phyloP scores from a whole-genome alignment of 2,113 vertebrate genomes.

The Phrynosoma blainvillii region DNA sequence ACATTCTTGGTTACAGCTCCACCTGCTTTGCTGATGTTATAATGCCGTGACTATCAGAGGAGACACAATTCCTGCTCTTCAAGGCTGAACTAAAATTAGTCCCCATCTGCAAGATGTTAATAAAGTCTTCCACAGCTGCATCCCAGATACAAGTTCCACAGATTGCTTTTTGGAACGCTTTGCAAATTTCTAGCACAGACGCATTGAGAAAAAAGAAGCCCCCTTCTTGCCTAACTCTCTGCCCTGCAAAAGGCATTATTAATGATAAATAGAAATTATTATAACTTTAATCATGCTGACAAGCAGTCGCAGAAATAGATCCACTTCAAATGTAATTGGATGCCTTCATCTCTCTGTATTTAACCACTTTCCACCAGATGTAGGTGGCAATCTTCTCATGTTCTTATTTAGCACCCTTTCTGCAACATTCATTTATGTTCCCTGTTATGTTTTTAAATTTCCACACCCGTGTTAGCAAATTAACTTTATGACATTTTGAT shows the following conservation, averaged over 20 bases:
- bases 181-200: slow-evolving; percentile 69
- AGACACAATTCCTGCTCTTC: slow-evolving; percentile 80
- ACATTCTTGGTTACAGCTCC: slow-evolving; percentile 68
- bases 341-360: slow-evolving; percentile 71
- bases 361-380: slow-evolving; percentile 74
- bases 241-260: slow-evolving; percentile 74
- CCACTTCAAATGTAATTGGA: slow-evolving; percentile 74
- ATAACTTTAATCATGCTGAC: slow-evolving; percentile 80
- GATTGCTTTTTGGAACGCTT: slow-evolving; percentile 80
- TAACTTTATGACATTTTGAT: slow-evolving; percentile 56
- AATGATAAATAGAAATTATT: slow-evolving; percentile 83
- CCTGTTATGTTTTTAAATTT: slow-evolving; percentile 67
- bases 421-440: slow-evolving; percentile 68
- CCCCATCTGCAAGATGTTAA: slow-evolving; percentile 86
- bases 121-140: slow-evolving; percentile 82
- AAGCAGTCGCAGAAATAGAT: slow-evolving; percentile 81
- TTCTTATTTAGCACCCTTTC: slow-evolving; percentile 74
- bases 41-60: slow-evolving; percentile 57
- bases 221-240: slow-evolving; percentile 72
- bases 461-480: slow-evolving; percentile 72
- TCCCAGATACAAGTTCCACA: slow-evolving; percentile 81
- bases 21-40: slow-evolving; percentile 74
- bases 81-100: slow-evolving; percentile 84
- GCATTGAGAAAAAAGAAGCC: slow-evolving; percentile 50
- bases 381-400: slow-evolving; percentile 72